Base-by-base conservation (phyloP, 2,888 invertebrate genomes). In the Nemurella pictetii region DNA sequence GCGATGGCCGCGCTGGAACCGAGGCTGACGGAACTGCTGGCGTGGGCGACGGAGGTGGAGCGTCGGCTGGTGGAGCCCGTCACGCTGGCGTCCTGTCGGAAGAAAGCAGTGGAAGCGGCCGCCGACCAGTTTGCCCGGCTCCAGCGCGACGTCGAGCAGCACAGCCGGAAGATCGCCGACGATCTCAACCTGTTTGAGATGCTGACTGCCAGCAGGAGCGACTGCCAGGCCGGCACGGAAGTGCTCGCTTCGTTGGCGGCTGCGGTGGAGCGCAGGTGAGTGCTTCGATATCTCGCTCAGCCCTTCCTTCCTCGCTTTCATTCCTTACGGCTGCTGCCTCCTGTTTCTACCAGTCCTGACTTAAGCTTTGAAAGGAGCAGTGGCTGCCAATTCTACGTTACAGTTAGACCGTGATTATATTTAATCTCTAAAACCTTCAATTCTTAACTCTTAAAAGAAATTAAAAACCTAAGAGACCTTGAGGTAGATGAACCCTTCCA, bases 121-220 rank as follows among this genome's bases (percentile, higher is more conserved):
- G 91, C 95, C 83, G 92, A 92, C 86, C 94, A 95, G 80, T 95
- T 96, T 85, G 95, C 96, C 88, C 92, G 93, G 84, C 92, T 96
- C 32, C 95, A 95, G 88, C 94, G 94, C 85, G 93, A 93, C 5
- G 95, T 97, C 75, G 96, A 96, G 89, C 92, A 93, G 26, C 95
- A 96, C 88, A 96, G 96, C 89, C 93, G 93, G 81, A 94, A 95
- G 88, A 93, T 97, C 3, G 95, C 94, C 0, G 95, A 96, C 88
- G 94, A 96, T 0, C 90, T 97, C 0, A 96, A 96, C 88, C 92
- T 95, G 25, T 96, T 96, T 88, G 96, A 96, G 88, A 92, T 96
- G 80, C 90, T 96, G 0, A 90, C 96, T 80, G 95, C 93, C 88
- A 96, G 96, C 88, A 93, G 20, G 9, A 55, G 20, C 9, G 20